Conservation (phyloP, 1,140 invertebrate genomes). For the Danaus melanippus region DNA sequence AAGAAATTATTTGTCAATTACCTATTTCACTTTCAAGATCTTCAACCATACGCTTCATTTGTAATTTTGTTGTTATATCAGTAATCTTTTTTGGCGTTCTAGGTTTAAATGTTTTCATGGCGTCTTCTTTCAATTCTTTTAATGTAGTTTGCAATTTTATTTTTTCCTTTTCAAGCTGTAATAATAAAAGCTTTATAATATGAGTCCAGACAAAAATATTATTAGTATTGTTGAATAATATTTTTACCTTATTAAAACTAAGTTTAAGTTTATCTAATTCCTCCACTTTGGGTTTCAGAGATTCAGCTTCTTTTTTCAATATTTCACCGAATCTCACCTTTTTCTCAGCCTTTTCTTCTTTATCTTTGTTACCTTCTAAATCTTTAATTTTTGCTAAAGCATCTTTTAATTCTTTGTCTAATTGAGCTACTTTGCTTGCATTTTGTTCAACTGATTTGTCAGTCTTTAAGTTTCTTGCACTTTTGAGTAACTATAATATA, state of each 20-base stretch:
- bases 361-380: conserved; percentile 67
- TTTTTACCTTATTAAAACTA: conserved; percentile 53
- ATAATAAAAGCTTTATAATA: conserved; percentile 14
- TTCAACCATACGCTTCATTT: conserved; percentile 84
- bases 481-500: conserved; percentile 62
- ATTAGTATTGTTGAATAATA: conserved; percentile 4
- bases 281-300: conserved; percentile 71
- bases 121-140: conserved; percentile 76
- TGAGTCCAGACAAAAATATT: conserved; percentile 3
- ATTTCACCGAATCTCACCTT: conserved; percentile 65
- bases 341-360: conserved; percentile 70
- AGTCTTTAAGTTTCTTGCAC: conserved; percentile 67
- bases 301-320: conserved; percentile 72
- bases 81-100: conserved; percentile 78
- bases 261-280: conserved; percentile 69
- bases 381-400: conserved; percentile 76
- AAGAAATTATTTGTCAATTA: conserved; percentile 27
- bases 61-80: conserved; percentile 79
- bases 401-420: conserved; percentile 78
- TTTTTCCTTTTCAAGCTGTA: conserved; percentile 74
- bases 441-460: conserved; percentile 72
- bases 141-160: conserved; percentile 73
- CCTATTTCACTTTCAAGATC: conserved; percentile 86
- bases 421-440: conserved; percentile 74
- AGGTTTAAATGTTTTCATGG: conserved; percentile 76